Percentiles rank a stretch among this genome's conserved stretches.
These are phyloP conservation scores for Heteronetta atricapilla DNA, from an alignment of 2,113 vertebrate species.

Conservation along the genomic window DNA sequence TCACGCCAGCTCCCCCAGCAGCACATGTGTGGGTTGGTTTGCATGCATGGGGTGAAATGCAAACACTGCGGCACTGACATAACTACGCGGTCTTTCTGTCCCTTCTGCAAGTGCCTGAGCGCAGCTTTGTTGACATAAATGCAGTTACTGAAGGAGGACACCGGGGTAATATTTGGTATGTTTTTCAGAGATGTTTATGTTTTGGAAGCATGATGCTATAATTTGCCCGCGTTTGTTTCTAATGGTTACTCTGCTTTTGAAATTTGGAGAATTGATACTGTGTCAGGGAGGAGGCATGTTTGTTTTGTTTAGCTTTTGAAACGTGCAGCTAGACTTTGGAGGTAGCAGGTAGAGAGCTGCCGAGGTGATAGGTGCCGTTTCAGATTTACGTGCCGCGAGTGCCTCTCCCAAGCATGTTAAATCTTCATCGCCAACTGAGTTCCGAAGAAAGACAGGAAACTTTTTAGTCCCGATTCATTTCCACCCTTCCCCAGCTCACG, in stretches of 20 bases:
- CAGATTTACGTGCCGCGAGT: background rate
- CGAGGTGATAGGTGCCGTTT: background rate
- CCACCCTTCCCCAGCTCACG: background rate
- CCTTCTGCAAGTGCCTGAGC: background rate
- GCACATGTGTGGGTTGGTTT: rapidly evolving
- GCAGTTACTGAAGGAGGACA: background rate
- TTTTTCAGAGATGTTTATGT: background rate
- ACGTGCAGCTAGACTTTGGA: background rate
- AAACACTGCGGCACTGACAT: background rate
- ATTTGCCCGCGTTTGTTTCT: conserved; percentile 3
- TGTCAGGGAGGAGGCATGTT: background rate
- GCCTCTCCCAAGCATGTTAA: background rate
- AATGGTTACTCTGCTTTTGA: background rate
- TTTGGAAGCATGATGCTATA: background rate
- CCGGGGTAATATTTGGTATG: background rate
- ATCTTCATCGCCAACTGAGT: background rate
- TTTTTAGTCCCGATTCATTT: conserved; percentile 22
- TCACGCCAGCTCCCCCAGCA: background rate
- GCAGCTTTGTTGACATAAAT: background rate
- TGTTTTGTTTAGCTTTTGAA: background rate
- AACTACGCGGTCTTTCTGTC: background rate
- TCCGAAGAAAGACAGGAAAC: background rate
- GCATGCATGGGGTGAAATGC: background rate
- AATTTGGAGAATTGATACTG: background rate
- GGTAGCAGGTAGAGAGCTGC: background rate